phyloP scores from a whole-genome alignment of 1,140 invertebrate species.

The Hyposmocoma kahamanoa region DNA sequence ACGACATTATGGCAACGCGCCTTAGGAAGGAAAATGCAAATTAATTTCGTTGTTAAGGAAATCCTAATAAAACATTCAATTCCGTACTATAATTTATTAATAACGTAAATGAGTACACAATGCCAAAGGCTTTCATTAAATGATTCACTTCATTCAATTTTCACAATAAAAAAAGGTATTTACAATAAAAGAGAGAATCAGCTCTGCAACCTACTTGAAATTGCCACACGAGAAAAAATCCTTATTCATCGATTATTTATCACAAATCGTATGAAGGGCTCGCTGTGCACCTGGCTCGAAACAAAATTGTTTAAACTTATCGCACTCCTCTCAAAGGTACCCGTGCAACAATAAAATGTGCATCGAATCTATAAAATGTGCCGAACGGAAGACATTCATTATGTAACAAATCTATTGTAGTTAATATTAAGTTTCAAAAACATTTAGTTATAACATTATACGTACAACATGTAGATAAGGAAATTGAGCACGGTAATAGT shows the following conservation, averaged over 20 bases:
- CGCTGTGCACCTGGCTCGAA: slow-evolving; percentile 63
- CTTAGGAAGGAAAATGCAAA: no score
- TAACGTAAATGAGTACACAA: slow-evolving; percentile 73
- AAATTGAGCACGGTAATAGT: slow-evolving; percentile 65
- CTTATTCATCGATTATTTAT: slow-evolving; percentile 55
- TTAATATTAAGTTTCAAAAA: slow-evolving; percentile 49
- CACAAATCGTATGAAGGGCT: slow-evolving; percentile 62
- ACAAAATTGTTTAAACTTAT: no score
- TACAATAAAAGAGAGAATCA: slow-evolving; percentile 68
- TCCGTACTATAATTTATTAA: slow-evolving; percentile 72
- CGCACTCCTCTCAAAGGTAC: slow-evolving; percentile 1
- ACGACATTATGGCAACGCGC: no score
- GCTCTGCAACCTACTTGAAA: slow-evolving; percentile 64
- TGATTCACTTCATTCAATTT: slow-evolving; percentile 67
- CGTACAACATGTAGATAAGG: slow-evolving; percentile 66
- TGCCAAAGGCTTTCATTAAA: slow-evolving; percentile 70
- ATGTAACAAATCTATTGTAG: slow-evolving; percentile 63
- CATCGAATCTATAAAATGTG: slow-evolving; percentile 62
- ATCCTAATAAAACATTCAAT: no score
- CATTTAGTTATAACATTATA: slow-evolving; percentile 60
- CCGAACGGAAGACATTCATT: slow-evolving; percentile 70
- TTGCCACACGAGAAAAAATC: slow-evolving; percentile 51
- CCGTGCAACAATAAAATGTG: slow-evolving; percentile 59
- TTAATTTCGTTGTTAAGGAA: no score
- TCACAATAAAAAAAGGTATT: slow-evolving; percentile 61